A percentile compares a stretch with the other conserved stretches of the same genome.
These are phyloP conservation scores for Lordiphosa mommai DNA, from an alignment of 1,140 invertebrate genomes.

Conservation along the genomic window DNA sequence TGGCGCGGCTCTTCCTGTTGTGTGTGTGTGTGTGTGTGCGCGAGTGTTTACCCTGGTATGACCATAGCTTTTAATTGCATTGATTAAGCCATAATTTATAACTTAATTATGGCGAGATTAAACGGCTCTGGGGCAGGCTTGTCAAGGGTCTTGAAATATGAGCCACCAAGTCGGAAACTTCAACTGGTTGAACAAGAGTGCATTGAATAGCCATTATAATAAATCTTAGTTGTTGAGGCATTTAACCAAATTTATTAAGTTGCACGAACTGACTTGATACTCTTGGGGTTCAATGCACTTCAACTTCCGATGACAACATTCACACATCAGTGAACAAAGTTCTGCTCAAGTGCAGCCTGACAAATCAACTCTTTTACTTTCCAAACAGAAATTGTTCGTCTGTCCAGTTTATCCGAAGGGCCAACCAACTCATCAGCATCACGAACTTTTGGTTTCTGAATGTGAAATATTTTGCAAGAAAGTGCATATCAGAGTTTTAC, in stretches of 20 bases:
- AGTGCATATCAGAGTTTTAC: no score
- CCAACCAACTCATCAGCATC: no score
- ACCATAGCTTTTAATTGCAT: conserved; percentile 14
- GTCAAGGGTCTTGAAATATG: conserved; percentile 8
- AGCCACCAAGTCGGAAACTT: not conserved
- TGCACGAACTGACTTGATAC: no score
- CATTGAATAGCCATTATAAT: no score
- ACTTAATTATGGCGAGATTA: conserved; percentile 11
- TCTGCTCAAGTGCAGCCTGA: conserved; percentile 1
- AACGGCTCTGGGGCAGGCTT: conserved; percentile 1
- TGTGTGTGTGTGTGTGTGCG: not conserved
- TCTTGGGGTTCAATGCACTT: conserved; percentile 22
- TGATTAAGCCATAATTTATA: conserved; percentile 13
- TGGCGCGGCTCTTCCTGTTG: not conserved
- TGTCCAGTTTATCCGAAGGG: no score
- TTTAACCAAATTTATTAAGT: no score
- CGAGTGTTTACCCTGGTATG: conserved; percentile 7
- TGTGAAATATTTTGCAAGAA: no score
- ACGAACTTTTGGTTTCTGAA: no score
- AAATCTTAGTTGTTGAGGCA: no score
- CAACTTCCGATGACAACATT: conserved; percentile 28
- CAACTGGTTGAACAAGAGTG: not conserved
- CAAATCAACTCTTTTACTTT: no score
- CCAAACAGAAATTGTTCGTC: no score
- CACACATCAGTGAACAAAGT: conserved; percentile 25